phyloP scores from a whole-genome alignment of 2,888 invertebrate species.

The Apodemia zela region DNA sequence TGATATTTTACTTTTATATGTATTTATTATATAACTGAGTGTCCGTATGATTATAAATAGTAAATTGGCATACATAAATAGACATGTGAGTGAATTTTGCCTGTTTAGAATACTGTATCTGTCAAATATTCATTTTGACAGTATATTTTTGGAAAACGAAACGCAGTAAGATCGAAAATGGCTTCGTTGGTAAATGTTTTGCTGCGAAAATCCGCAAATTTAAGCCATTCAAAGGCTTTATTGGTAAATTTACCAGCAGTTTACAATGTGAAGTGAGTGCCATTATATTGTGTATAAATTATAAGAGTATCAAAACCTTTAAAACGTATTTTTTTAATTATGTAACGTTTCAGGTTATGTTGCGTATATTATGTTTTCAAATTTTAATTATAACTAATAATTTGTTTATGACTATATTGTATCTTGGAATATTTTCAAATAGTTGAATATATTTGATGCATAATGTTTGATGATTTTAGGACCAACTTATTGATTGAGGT shows the following conservation, averaged over 20 bases:
- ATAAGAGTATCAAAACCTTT: constrained; percentile 21
- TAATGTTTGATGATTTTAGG: no score
- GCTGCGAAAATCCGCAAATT: constrained; percentile 77
- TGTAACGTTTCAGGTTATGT: constrained; percentile 67
- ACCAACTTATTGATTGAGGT: no score
- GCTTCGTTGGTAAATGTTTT: constrained; percentile 74
- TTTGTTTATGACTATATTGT: no score
- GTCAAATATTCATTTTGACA: neutral
- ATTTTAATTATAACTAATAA: neutral
- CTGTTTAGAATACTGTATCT: neutral
- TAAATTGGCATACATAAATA: no score
- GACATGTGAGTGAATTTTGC: neutral
- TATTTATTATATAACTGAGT: neutral
- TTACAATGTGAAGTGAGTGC: constrained; percentile 76
- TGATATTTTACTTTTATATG: neutral
- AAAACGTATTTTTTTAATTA: constrained; percentile 50
- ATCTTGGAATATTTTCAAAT: no score
- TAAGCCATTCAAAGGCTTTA: constrained; percentile 58
- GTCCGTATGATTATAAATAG: neutral
- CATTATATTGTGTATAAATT: constrained; percentile 26
- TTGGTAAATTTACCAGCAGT: constrained; percentile 71
- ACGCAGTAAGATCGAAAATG: constrained; percentile 63
- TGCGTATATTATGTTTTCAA: constrained; percentile 26
- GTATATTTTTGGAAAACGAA: constrained; percentile 35
- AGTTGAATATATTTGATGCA: no score